Base-by-base conservation (phyloP, 2,888 invertebrate species). In the Blera fallax region DNA sequence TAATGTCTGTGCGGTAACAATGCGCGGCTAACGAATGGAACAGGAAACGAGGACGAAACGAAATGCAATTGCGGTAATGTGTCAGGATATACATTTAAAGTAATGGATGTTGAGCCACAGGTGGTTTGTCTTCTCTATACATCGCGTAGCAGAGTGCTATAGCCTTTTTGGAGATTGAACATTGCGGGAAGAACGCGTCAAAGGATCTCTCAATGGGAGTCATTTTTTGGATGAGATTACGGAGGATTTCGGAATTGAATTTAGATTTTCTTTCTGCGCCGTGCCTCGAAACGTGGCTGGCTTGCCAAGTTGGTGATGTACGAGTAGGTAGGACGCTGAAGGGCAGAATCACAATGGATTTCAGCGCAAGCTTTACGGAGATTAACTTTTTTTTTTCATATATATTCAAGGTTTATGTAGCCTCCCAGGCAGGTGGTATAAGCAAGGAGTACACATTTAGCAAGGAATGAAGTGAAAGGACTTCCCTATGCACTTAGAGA, bases 31-130 rank as follows among this genome's bases (percentile, higher is more conserved):
- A 69, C 29, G 60, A 50, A 37, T 34, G 60, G 60, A 62, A 27
- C 27, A 10, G 43, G 10, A 21, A 40, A n/a, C 3, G 4, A 29
- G 8, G 18, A 45, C 27, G 43, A 64, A 45, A 62, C 16, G 45
- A 69, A 72, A 70, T 76, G 80, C 69, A 74, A 58, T 80, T 80
- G 72, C 18, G 50, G 64, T 70, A 69, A 69, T 60, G 60, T 60
- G 60, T 62, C 62, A 62, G 50, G 34, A 34, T 50, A 40, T 70
- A 34, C 78, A 62, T 69, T 70, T 40, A 50, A 52, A 21, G 78
- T 69, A 69, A 78, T 69, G 78, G 78, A 54, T 62, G 54, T 24
- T 58, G 64, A 76, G 80, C 84, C 80, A 84, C 84, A 84, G 84
- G 84, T 84, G 84, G 73, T 16, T 29, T 45, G 32, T 2, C 14